Conservation (phyloP, 1,140 invertebrate genomes). For the Mamestra configurata region DNA sequence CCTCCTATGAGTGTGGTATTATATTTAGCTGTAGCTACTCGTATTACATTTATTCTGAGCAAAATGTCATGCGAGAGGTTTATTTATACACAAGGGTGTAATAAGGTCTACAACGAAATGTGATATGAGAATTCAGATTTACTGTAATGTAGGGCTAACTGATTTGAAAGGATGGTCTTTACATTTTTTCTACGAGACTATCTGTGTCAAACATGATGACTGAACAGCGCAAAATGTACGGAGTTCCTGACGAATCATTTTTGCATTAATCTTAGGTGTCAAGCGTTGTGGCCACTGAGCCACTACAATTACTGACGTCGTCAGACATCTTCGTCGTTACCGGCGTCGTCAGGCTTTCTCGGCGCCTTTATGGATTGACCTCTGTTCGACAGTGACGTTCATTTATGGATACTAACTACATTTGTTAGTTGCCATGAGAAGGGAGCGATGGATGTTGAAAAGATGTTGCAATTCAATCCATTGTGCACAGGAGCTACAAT, state of each 20-base stretch:
- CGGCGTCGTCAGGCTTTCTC: no score
- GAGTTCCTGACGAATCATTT: neutral
- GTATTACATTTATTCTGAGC: conserved; percentile 32
- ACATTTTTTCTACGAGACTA: neutral
- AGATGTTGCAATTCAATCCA: conserved; percentile 4
- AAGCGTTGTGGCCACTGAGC: no score
- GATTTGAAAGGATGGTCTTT: neutral
- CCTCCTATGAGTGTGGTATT: conserved; percentile 23
- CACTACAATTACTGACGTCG: neutral
- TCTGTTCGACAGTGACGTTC: neutral
- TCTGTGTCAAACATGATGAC: neutral
- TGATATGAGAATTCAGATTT: neutral
- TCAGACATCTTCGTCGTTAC: neutral
- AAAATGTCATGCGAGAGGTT: conserved; percentile 16
- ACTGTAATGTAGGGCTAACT: neutral
- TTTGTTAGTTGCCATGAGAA: neutral
- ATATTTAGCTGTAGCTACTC: conserved; percentile 16
- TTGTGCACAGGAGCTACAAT: conserved; percentile 11
- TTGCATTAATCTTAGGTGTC: neutral
- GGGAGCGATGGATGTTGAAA: neutral
- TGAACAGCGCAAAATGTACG: neutral
- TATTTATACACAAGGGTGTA: conserved; percentile 1
- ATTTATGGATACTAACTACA: neutral
- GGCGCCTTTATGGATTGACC: neutral
- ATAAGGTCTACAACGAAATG: neutral